These are phyloP conservation scores for Drosophila demipolita DNA, from an alignment of 2,888 invertebrate species.

Conservation along the genomic window DNA sequence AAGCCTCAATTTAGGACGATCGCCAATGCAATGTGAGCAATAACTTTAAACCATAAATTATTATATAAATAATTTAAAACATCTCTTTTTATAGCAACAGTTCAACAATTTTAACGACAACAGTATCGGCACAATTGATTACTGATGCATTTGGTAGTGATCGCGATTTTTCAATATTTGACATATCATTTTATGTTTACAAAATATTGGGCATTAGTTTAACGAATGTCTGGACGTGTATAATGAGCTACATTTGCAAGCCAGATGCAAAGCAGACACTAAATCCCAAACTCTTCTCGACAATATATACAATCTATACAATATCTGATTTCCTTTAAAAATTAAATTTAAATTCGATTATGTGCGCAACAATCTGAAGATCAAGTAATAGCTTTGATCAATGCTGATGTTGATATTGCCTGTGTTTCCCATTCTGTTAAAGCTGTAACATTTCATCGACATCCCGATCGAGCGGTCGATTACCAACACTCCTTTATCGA, in stretches of 20 bases:
- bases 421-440: no score
- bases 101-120: slow-evolving; percentile 26
- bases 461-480: background rate
- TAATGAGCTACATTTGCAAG: slow-evolving; percentile 86
- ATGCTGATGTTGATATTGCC: no score
- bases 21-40: slow-evolving; percentile 64
- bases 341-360: no score
- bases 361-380: no score
- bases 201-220: slow-evolving; percentile 86
- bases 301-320: slow-evolving; percentile 30
- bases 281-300: slow-evolving; percentile 77
- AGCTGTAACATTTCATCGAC: background rate
- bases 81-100: slow-evolving; percentile 21
- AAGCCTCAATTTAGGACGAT: slow-evolving; percentile 54
- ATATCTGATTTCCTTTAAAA: no score
- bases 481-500: background rate
- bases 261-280: slow-evolving; percentile 62
- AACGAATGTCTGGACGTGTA: slow-evolving; percentile 86
- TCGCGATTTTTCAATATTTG: slow-evolving; percentile 85
- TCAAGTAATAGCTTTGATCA: no score
- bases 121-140: slow-evolving; percentile 14
- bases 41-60: background rate
- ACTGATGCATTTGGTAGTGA: slow-evolving; percentile 65
- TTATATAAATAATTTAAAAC: background rate
- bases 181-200: slow-evolving; percentile 88